Percentiles rank a stretch among this genome's conserved stretches.
phyloP scores from a whole-genome alignment of 2,113 vertebrate species.

The Grallaria varia region DNA sequence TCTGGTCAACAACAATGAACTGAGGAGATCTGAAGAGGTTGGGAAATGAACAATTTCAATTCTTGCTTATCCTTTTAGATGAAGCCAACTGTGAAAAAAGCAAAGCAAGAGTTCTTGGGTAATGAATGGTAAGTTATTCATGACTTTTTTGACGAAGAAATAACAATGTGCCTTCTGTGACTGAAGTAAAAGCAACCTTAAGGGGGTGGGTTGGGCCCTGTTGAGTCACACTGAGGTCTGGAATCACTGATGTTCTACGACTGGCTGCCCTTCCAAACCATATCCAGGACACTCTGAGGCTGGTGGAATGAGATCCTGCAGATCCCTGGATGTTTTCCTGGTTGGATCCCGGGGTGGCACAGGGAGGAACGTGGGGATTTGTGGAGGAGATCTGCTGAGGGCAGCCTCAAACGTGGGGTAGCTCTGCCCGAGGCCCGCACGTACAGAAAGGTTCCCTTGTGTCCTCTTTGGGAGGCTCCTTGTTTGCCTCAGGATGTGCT shows the following conservation, averaged over 20 bases:
- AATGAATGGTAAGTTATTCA: slow-evolving; percentile 59
- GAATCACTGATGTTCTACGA: slow-evolving; percentile 31
- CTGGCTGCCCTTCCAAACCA: background rate
- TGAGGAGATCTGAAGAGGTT: background rate
- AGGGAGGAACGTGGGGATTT: background rate
- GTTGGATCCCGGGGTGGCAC: background rate
- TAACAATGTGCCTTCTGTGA: slow-evolving; percentile 26
- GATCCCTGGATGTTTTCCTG: background rate
- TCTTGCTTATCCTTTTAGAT: background rate
- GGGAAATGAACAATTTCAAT: background rate
- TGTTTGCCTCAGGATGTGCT: background rate
- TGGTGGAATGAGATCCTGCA: slow-evolving; percentile 21
- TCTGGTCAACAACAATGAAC: background rate
- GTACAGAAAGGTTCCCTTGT: too few relatives aligned
- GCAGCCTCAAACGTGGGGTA: background rate
- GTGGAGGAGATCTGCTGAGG: background rate
- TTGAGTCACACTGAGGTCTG: slow-evolving; percentile 42
- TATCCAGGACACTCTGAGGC: slow-evolving; percentile 12
- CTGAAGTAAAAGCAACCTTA: slow-evolving; percentile 33
- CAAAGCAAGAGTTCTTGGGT: background rate
- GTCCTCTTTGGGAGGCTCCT: background rate
- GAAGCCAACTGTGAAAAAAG: background rate
- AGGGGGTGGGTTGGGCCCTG: slow-evolving; percentile 21
- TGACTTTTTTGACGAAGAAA: slow-evolving; percentile 17
- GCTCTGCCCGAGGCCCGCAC: too few relatives aligned